These are phyloP conservation scores for Ciona savignyi DNA, from an alignment of 23 tunicate genomes.

Conservation along the genomic window DNA sequence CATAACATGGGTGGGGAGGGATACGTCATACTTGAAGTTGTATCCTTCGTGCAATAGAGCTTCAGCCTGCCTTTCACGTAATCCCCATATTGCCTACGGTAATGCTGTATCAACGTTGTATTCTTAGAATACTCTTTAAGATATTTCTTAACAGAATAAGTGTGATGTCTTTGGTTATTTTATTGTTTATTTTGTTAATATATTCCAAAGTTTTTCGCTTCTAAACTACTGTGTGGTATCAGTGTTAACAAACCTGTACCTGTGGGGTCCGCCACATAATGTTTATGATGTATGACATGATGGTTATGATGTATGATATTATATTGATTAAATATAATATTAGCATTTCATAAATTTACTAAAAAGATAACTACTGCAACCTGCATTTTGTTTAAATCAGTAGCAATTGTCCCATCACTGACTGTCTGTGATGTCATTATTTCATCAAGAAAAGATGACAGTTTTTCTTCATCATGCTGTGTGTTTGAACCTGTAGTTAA, in stretches of 20 bases:
- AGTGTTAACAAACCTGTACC: no score
- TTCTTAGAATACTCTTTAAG: no score
- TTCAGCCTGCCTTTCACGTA: slow-evolving; percentile 84
- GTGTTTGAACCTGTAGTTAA: slow-evolving; percentile 50
- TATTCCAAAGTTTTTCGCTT: no score
- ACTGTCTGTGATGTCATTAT: slow-evolving; percentile 45
- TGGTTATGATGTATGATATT: neutral
- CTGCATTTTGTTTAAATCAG: slow-evolving; percentile 70
- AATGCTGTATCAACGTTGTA: no score
- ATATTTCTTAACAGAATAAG: no score
- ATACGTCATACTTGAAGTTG: slow-evolving; percentile 81
- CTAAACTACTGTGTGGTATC: no score
- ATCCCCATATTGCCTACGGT: slow-evolving; percentile 75
- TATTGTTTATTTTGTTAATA: no score
- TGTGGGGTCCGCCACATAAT: no score
- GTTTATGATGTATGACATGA: no score
- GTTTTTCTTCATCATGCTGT: slow-evolving; percentile 70
- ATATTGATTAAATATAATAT: neutral
- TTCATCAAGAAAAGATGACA: slow-evolving; percentile 38
- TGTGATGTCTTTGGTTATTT: no score
- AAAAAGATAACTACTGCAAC: no score
- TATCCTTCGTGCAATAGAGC: slow-evolving; percentile 69
- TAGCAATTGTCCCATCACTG: slow-evolving; percentile 78
- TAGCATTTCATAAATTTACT: neutral
- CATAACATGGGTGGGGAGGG: slow-evolving; percentile 56